Evolutionary conservation across 2,113 vertebrate species (phyloP).

Genomic region (Daphoenositta chrysoptera): DNA sequence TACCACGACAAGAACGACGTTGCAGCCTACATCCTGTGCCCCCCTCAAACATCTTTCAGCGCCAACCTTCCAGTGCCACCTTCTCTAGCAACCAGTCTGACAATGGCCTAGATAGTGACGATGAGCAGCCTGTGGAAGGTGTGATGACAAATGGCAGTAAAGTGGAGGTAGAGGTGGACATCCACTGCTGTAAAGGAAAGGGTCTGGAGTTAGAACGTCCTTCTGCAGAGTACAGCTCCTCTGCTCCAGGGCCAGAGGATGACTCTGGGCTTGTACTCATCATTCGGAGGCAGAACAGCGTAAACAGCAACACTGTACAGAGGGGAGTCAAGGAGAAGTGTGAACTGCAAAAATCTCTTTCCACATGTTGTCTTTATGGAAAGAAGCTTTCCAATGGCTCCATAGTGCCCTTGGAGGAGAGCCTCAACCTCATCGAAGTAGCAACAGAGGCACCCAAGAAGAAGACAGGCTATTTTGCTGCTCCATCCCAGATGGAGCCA

Average conservation of each 20-base stretch:
- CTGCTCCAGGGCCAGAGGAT: slow-evolving; percentile 53
- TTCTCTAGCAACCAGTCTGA: slow-evolving; percentile 96
- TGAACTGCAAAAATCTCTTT: slow-evolving; percentile 89
- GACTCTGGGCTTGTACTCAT: slow-evolving; percentile 65
- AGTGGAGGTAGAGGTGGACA: slow-evolving; percentile 96
- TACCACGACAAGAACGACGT: slow-evolving; percentile 81
- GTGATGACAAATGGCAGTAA: slow-evolving; percentile 93
- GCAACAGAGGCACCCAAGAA: slow-evolving; percentile 93
- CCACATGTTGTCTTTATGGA: slow-evolving; percentile 87
- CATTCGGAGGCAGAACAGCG: slow-evolving; percentile 85
- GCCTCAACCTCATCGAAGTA: slow-evolving; percentile 93
- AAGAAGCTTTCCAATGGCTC: slow-evolving; percentile 96
- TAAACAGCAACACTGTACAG: slow-evolving; percentile 81
- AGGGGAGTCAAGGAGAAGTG: slow-evolving; percentile 80
- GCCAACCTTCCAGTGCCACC: slow-evolving; percentile 88
- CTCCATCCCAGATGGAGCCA: slow-evolving; percentile 90
- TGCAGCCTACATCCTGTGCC: slow-evolving; percentile 89
- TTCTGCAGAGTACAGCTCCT: not conserved
- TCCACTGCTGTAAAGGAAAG: slow-evolving; percentile 87
- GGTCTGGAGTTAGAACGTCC: slow-evolving; percentile 51
- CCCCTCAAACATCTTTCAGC: slow-evolving; percentile 81
- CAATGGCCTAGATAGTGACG: slow-evolving; percentile 93
- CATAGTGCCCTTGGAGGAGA: slow-evolving; percentile 90
- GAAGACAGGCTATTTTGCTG: slow-evolving; percentile 94
- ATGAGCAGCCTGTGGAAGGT: slow-evolving; percentile 88